Evolutionary conservation across 2,888 invertebrate genomes (phyloP).

Genomic region (Mythimna loreyi): DNA sequence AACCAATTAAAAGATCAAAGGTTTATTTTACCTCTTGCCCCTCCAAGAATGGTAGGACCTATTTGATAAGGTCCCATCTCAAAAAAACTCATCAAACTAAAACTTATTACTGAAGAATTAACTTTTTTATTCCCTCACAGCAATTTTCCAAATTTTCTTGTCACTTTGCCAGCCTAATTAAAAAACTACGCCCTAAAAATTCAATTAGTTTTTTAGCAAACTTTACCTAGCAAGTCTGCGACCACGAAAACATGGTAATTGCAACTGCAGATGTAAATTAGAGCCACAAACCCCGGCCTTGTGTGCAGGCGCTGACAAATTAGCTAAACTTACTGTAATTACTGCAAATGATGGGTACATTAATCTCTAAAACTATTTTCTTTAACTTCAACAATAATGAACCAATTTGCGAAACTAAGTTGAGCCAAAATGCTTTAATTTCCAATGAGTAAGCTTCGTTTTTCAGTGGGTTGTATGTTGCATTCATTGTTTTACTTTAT

Average conservation of each 20-base stretch:
- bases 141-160: not conserved
- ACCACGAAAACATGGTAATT: constrained; percentile 49
- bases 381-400: not conserved
- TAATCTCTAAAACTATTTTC: constrained; percentile 14
- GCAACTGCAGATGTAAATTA: constrained; percentile 29
- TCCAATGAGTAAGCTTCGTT: not conserved
- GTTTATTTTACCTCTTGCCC: no score
- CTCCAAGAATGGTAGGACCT: no score
- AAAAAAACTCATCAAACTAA: not conserved
- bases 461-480: constrained; percentile 3
- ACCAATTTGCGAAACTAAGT: constrained; percentile 10
- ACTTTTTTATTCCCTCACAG: not conserved
- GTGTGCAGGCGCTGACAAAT: constrained; percentile 50
- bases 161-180: constrained; percentile 34
- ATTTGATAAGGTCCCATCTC: no score
- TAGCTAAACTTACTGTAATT: constrained; percentile 47
- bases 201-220: constrained; percentile 37
- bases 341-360: constrained; percentile 28
- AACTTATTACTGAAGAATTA: not conserved
- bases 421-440: constrained; percentile 1
- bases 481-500: constrained; percentile 4
- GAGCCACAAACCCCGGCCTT: constrained; percentile 44
- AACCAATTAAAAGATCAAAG: no score
- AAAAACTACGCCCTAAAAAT: constrained; percentile 24
- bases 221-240: constrained; percentile 5